phyloP scores from a whole-genome alignment of 2,113 vertebrate genomes.

The Nerophis ophidion region DNA sequence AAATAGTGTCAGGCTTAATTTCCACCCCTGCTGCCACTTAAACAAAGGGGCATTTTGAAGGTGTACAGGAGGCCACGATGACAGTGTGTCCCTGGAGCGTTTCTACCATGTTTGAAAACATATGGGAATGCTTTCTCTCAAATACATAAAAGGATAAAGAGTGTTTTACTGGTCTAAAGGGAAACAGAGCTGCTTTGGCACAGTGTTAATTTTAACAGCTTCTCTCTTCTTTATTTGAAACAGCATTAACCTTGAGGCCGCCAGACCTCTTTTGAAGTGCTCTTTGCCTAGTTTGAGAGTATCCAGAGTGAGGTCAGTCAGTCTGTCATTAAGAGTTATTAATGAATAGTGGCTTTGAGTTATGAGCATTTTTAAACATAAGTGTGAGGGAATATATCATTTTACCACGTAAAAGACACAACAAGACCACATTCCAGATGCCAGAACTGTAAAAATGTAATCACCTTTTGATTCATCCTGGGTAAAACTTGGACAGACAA shows the following conservation, averaged over 20 bases:
- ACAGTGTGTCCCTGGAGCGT: constrained; percentile 77
- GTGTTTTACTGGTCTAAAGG: constrained; percentile 60
- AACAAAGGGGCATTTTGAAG: constrained; percentile 79
- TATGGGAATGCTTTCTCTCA: constrained; percentile 83
- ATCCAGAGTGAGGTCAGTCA: constrained; percentile 55
- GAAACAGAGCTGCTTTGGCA: constrained; percentile 68
- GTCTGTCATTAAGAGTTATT: constrained; percentile 56
- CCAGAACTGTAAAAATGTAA: constrained; percentile 16
- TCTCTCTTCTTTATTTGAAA: constrained; percentile 62
- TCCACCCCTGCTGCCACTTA: constrained; percentile 68
- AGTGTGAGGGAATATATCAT: neutral
- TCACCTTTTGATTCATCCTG: constrained; percentile 12
- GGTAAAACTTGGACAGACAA: constrained; percentile 9
- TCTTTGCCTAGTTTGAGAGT: constrained; percentile 35
- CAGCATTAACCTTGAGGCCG: constrained; percentile 65
- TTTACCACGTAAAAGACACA: neutral
- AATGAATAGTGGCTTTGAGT: constrained; percentile 52
- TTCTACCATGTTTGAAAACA: constrained; percentile 80
- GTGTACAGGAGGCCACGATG: constrained; percentile 56
- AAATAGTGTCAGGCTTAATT: constrained; percentile 84
- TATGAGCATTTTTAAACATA: constrained; percentile 23
- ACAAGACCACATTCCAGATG: constrained; percentile 6
- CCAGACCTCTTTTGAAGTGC: constrained; percentile 59
- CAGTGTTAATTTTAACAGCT: constrained; percentile 76
- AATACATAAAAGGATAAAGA: constrained; percentile 74